Base-by-base conservation (phyloP, 2,888 invertebrate species). In the Rhimphoctona megacephalus region DNA sequence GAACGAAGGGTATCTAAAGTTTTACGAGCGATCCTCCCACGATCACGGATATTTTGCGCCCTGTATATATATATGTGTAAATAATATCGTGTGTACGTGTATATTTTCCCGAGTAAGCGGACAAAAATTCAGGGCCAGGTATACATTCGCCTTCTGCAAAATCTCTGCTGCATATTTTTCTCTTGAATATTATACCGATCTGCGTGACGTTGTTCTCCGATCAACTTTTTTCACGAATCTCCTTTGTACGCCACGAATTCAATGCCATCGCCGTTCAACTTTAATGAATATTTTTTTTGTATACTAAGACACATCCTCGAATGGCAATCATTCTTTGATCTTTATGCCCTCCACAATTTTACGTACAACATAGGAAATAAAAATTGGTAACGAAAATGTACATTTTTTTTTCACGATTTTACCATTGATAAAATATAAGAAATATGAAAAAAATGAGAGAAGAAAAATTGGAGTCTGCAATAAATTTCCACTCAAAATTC, bases 121-220 rank as follows among this genome's bases (percentile, higher is more conserved):
- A 49, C 3, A 85, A 88, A 87, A 88, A 88, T 90, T 87, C 85
- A 88, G 85, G 85, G 85, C 81, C 69, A 86, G 85, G 83, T 78
- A 73, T 80, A 81, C 85, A 70, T 88, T 33, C 46, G 36, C 19
- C 52, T 69, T 78, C 66, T 74, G 67, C 80, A 46, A 33, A 82
- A 54, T 73, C 74, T 33, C 79, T 86, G 64, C 81, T 43, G 74
- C 74, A 81, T 57, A 76, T 74, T 85, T 85, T 64, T 52, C 76
- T 70, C 54, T n/a, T 25, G 43, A 52, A 74, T 80, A 61, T 81
- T 61, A 83, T 64, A 76, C 67, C 81, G 67, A 74, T n/a, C 52
- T 36, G 39, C 72, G 33, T 14, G 22, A 22, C 66, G 81, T 81
- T 81, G 74, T 81, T 81, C 81, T 74, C 49, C 74, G 57, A 67